A percentile compares a stretch with the other conserved stretches of the same genome.
These are phyloP conservation scores for Teleopsis dalmanni DNA, from an alignment of 1,140 invertebrate genomes.

Conservation along the genomic window DNA sequence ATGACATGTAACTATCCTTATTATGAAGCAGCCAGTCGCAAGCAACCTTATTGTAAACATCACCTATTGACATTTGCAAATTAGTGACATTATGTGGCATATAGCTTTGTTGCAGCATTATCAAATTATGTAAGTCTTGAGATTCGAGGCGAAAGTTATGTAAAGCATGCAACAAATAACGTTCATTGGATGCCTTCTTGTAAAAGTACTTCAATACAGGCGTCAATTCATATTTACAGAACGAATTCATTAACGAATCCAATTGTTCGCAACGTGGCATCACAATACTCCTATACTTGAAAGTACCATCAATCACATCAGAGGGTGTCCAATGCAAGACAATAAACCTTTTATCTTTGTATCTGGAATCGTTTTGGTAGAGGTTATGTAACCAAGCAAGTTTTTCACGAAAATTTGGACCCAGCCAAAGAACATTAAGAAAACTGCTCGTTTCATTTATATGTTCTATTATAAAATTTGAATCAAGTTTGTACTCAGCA, in stretches of 20 bases:
- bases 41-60: constrained; percentile 49
- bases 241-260: constrained; percentile 22
- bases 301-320: constrained; percentile 50
- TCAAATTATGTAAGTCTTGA: constrained; percentile 4
- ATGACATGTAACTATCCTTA: constrained; percentile 47
- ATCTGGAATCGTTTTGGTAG: constrained; percentile 8
- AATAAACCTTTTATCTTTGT: constrained; percentile 47
- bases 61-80: not conserved
- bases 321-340: constrained; percentile 64
- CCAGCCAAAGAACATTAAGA: constrained; percentile 59
- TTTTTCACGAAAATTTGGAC: constrained; percentile 48
- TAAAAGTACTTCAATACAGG: constrained; percentile 61
- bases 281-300: constrained; percentile 46
- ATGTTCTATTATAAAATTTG: constrained; percentile 21
- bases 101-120: constrained; percentile 1
- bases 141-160: constrained; percentile 19
- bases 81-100: not conserved
- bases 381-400: constrained; percentile 43
- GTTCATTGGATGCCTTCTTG: constrained; percentile 44
- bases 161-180: constrained; percentile 47
- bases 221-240: constrained; percentile 58
- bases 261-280: constrained; percentile 51
- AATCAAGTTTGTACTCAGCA: constrained; percentile 23
- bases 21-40: constrained; percentile 62
- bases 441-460: constrained; percentile 44